Evolutionary conservation across 2,113 vertebrate species (phyloP).

Genomic region (Microcebus lehilahytsara): DNA sequence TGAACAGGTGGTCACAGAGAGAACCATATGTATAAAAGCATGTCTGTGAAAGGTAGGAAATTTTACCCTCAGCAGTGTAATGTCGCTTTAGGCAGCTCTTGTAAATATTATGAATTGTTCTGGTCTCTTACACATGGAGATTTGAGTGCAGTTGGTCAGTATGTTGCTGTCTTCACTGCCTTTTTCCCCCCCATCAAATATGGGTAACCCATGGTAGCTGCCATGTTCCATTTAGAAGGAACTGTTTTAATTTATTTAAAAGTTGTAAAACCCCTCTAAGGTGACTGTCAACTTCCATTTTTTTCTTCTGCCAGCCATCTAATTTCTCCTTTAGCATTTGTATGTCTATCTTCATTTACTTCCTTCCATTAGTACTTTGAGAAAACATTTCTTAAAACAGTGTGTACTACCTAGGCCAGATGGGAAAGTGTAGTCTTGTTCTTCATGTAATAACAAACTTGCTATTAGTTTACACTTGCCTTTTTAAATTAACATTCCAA

Average conservation of each 20-base stretch:
- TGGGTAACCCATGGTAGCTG: background rate
- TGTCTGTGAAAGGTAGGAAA: background rate
- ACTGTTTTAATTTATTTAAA: conserved; percentile 67
- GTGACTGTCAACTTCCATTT: conserved; percentile 42
- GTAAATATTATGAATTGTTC: background rate
- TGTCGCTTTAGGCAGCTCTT: conserved; percentile 20
- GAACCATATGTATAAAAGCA: background rate
- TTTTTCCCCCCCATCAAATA: background rate
- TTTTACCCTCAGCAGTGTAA: background rate
- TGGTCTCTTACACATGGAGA: background rate
- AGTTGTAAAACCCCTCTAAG: conserved; percentile 43
- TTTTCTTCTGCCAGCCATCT: conserved; percentile 30
- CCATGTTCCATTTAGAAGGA: conserved; percentile 23
- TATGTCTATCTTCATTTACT: conserved; percentile 14
- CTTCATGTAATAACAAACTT: conserved; percentile 51
- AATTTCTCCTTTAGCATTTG: background rate
- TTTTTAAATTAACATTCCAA: conserved; percentile 40
- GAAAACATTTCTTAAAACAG: conserved; percentile 49
- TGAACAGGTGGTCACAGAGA: background rate
- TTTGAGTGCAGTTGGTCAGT: background rate
- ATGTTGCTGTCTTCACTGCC: background rate
- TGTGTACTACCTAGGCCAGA: conserved; percentile 36
- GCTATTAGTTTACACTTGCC: background rate
- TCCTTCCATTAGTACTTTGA: conserved; percentile 43
- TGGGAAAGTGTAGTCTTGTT: conserved; percentile 45